Conservation (phyloP, 92 coral and sea anemone species). For the Umimayanthus kanabou region DNA sequence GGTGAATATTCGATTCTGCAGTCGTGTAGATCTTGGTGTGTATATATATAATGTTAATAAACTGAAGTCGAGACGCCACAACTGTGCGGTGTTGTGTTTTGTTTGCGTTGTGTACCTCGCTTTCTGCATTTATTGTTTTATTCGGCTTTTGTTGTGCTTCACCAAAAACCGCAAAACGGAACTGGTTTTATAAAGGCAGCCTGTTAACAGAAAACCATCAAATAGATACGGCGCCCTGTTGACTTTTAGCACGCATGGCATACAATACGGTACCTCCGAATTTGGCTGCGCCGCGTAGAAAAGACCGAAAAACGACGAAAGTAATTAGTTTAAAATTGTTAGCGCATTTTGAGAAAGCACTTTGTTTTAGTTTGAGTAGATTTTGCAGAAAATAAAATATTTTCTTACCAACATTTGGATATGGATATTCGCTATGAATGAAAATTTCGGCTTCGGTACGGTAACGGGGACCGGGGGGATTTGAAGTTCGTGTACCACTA, state of each 20-base stretch:
- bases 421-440: not conserved
- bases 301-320: slow-evolving; percentile 3
- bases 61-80: not conserved
- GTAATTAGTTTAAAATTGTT: not conserved
- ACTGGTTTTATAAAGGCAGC: slow-evolving; percentile 4
- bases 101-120: not conserved
- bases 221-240: not conserved
- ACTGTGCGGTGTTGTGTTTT: slow-evolving; percentile 3
- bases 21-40: slow-evolving; percentile 25
- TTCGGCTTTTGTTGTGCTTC: not conserved
- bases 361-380: not conserved
- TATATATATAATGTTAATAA: slow-evolving; percentile 43
- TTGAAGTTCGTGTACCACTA: not conserved
- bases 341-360: not conserved
- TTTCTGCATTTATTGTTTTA: slow-evolving; percentile 2
- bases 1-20: not conserved
- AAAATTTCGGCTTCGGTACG: not conserved
- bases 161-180: slow-evolving; percentile 31
- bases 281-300: not conserved
- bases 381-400: not conserved
- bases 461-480: not conserved
- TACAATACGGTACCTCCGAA: not conserved
- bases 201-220: not conserved
- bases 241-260: not conserved
- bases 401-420: not conserved